phyloP scores from a whole-genome alignment of 2,797 vertebrate species.

The Astyanax mexicanus region DNA sequence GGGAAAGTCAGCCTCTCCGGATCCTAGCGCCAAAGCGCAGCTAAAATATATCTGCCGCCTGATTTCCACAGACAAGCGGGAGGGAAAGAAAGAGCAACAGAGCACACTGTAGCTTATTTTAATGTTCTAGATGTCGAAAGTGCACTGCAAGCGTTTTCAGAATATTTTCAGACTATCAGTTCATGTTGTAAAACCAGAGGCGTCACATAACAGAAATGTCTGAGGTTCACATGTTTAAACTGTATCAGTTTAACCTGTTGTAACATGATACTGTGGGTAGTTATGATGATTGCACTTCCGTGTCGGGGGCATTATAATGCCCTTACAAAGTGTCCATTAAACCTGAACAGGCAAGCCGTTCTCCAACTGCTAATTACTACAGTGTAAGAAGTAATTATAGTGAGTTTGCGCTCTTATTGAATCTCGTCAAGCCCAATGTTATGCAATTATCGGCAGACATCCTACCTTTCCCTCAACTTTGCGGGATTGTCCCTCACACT shows the following conservation, averaged over 20 bases:
- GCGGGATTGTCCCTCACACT: no score
- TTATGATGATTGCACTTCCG: no score
- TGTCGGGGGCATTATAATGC: no score
- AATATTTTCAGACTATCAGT: conserved; percentile 8
- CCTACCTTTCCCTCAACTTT: no score
- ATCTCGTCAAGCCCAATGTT: no score
- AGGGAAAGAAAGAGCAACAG: conserved; percentile 47
- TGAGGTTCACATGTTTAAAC: neutral
- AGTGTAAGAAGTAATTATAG: no score
- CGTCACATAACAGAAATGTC: neutral
- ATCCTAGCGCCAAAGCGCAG: conserved; percentile 45
- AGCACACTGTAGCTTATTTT: conserved; percentile 50
- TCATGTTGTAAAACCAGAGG: conserved; percentile 22
- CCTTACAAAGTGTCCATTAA: no score
- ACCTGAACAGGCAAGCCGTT: no score
- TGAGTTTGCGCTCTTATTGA: no score
- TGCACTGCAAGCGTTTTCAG: conserved; percentile 37
- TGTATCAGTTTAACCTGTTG: neutral
- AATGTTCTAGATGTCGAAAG: conserved; percentile 45
- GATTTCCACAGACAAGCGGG: conserved; percentile 52
- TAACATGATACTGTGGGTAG: no score
- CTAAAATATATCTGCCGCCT: conserved; percentile 60
- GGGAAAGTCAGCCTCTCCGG: conserved; percentile 46
- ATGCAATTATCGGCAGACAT: no score
- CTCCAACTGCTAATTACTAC: no score